Conservation (phyloP, 2,797 vertebrate species). For the Clarias platycephalus region DNA sequence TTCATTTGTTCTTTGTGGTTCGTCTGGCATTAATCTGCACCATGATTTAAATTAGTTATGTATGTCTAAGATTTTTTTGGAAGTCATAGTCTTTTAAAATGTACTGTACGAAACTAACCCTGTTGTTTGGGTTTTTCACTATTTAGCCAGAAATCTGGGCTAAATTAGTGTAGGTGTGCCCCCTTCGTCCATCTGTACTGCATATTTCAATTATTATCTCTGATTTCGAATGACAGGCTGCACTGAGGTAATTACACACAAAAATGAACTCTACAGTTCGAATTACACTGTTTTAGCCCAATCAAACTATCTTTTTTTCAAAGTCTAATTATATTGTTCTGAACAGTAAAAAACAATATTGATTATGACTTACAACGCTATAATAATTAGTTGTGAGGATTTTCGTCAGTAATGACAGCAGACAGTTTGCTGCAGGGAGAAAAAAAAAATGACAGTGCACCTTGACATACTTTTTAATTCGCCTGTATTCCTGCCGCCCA, state of each 20-base stretch:
- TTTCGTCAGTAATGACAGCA: neutral
- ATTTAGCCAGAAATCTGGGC: conserved; percentile 29
- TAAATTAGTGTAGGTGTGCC: conserved; percentile 32
- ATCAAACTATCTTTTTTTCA: neutral
- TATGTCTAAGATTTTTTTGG: neutral
- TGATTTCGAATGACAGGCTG: conserved; percentile 27
- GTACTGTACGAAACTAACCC: conserved; percentile 17
- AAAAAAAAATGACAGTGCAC: conserved; percentile 24
- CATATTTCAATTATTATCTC: conserved; percentile 26
- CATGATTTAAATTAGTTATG: neutral
- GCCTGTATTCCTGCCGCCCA: conserved; percentile 33
- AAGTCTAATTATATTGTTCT: neutral
- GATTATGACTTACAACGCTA: neutral
- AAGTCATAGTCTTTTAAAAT: neutral
- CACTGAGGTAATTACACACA: conserved; percentile 16
- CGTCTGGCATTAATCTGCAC: neutral
- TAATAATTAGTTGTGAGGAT: neutral
- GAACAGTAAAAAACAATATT: conserved; percentile 5
- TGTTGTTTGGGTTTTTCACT: conserved; percentile 11
- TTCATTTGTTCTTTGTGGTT: neutral
- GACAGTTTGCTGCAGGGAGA: conserved; percentile 17
- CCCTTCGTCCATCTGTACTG: conserved; percentile 24
- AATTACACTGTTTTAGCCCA: conserved; percentile 12
- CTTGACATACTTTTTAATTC: conserved; percentile 34
- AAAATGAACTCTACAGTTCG: neutral